phyloP scores from a whole-genome alignment of 2,113 vertebrate species.

The Malurus alboscapulatus region DNA sequence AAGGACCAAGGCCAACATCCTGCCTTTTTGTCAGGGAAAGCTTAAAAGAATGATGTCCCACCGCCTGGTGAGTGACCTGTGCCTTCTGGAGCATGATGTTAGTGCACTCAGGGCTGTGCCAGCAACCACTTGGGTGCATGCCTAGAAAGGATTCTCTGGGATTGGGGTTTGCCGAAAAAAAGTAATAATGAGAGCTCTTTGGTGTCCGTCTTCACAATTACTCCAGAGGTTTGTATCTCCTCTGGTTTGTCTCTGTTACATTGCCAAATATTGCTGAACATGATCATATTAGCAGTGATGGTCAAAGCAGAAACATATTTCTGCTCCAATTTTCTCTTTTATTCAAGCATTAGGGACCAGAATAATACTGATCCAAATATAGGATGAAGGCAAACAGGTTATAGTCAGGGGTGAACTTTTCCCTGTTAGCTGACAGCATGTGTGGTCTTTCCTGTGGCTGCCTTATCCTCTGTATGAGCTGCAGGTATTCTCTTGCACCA shows the following conservation, averaged over 20 bases:
- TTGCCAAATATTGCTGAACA: neutral
- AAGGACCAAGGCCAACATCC: neutral
- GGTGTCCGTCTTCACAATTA: neutral
- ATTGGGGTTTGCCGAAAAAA: neutral
- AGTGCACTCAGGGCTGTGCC: neutral
- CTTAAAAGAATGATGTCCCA: neutral
- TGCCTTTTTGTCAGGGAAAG: neutral
- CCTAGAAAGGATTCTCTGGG: neutral
- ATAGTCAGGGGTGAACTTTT: neutral
- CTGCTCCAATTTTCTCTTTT: neutral
- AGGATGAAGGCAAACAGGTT: neutral
- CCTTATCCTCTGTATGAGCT: neutral
- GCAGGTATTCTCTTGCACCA: neutral
- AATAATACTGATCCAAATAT: neutral
- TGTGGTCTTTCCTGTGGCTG: neutral
- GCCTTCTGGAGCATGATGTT: neutral
- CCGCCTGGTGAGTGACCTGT: rapidly evolving
- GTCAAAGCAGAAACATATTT: neutral
- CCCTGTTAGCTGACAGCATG: neutral
- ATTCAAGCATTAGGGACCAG: neutral
- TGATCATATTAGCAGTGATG: rapidly evolving
- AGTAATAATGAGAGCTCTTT: neutral
- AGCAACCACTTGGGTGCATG: neutral
- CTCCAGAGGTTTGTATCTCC: neutral
- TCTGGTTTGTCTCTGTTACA: neutral